Evolutionary conservation across 2,888 invertebrate species (phyloP).

Genomic region (Rugalucina vietnamica): DNA sequence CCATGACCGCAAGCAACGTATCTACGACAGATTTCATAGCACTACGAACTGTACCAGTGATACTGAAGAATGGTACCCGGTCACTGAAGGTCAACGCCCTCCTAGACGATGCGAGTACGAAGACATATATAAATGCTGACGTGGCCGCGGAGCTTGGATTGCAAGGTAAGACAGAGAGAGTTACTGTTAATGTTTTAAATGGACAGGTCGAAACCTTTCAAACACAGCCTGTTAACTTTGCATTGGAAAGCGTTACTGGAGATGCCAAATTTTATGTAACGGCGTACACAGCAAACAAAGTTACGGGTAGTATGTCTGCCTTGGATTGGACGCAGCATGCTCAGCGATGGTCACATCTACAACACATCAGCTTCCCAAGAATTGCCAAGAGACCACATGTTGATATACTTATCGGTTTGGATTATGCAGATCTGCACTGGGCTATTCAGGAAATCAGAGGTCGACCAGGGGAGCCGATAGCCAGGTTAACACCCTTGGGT

Average conservation of each 20-base stretch:
- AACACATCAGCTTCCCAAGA: slow-evolving; percentile 15
- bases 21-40: too few species aligned
- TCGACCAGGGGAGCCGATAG: neutral
- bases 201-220: neutral
- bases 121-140: too few species aligned
- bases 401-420: slow-evolving; percentile 20
- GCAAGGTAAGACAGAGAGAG: neutral
- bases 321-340: neutral
- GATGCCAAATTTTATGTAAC: neutral
- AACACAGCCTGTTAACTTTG: neutral
- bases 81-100: too few species aligned
- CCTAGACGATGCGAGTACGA: too few species aligned
- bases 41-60: too few species aligned
- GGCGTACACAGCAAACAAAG: neutral
- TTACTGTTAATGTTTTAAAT: slow-evolving; percentile 12
- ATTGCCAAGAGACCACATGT: neutral
- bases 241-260: neutral
- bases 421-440: slow-evolving; percentile 4
- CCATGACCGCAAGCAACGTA: too few species aligned
- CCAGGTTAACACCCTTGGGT: slow-evolving; percentile 11
- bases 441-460: neutral
- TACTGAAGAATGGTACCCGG: too few species aligned
- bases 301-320: slow-evolving; percentile 10
- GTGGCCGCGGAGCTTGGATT: too few species aligned
- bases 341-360: neutral